Conservation (phyloP, 2,113 vertebrate species). For the Acanthochromis polyacanthus region DNA sequence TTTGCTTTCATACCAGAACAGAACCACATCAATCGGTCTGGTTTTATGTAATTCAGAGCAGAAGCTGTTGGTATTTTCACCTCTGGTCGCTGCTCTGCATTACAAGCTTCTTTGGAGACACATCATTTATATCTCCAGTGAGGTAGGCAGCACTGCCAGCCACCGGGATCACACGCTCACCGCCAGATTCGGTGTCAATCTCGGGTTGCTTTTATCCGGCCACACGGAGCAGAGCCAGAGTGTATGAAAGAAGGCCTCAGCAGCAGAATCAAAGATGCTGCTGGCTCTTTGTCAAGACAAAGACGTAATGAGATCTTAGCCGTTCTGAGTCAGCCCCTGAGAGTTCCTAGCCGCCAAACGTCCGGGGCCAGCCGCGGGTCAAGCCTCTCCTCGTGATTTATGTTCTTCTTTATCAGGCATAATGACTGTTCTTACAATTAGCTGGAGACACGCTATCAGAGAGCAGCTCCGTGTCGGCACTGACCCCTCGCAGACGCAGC, state of each 20-base stretch:
- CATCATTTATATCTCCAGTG: conserved; percentile 11
- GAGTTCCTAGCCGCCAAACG: conserved; percentile 67
- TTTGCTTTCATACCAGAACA: too few relatives aligned
- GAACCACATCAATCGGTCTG: neutral
- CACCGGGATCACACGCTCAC: conserved; percentile 36
- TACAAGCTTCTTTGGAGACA: neutral
- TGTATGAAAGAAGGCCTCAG: conserved; percentile 52
- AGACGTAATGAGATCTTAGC: conserved; percentile 82
- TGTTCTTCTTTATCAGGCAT: conserved; percentile 82
- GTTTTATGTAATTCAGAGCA: neutral
- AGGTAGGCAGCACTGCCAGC: conserved; percentile 9
- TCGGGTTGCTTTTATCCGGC: conserved; percentile 64
- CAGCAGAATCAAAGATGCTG: conserved; percentile 66
- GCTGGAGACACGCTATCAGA: conserved; percentile 74
- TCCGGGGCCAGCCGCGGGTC: conserved; percentile 74
- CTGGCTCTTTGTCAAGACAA: conserved; percentile 76
- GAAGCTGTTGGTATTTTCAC: neutral
- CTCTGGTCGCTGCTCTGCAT: conserved; percentile 10
- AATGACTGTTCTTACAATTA: conserved; percentile 85
- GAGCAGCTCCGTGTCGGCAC: conserved; percentile 66
- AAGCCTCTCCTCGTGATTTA: conserved; percentile 80
- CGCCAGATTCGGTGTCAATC: conserved; percentile 46
- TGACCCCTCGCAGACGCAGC: conserved; percentile 75
- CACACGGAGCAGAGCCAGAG: conserved; percentile 61
- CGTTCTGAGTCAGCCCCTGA: conserved; percentile 64